Conservation (phyloP, 2,113 vertebrate genomes). For the Pseudorhombus dupliciocellatus region DNA sequence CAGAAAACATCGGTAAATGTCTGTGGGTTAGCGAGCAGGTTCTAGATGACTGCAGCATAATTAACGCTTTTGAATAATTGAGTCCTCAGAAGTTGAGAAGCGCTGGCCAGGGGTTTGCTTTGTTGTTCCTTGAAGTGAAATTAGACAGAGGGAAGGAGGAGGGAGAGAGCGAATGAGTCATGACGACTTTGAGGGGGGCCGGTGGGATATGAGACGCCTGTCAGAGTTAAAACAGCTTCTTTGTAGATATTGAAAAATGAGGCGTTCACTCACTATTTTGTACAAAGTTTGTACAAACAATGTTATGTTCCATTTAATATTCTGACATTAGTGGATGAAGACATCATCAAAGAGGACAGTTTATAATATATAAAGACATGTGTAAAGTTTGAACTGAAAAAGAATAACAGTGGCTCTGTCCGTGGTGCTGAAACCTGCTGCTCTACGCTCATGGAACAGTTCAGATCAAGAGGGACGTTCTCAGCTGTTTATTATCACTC, state of each 20-base stretch:
- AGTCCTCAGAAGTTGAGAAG: constrained; percentile 55
- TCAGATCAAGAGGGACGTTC: neutral
- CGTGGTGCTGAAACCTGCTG: constrained; percentile 32
- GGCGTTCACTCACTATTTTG: constrained; percentile 28
- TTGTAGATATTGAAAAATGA: constrained; percentile 51
- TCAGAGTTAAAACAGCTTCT: constrained; percentile 41
- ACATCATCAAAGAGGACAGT: no score
- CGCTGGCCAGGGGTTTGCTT: constrained; percentile 41
- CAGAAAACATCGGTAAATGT: constrained; percentile 13
- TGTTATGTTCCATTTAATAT: neutral
- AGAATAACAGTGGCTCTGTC: neutral
- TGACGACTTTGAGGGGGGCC: constrained; percentile 35
- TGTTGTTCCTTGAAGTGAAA: constrained; percentile 57
- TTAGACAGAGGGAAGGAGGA: constrained; percentile 20
- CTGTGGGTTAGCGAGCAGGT: neutral
- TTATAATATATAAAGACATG: no score
- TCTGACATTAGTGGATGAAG: no score
- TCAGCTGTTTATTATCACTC: neutral
- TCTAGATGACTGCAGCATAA: constrained; percentile 39
- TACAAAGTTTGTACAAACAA: constrained; percentile 33
- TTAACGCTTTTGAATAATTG: constrained; percentile 56
- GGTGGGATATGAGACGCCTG: constrained; percentile 38
- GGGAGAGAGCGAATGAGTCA: constrained; percentile 29
- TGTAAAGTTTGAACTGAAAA: neutral
- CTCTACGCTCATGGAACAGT: neutral